Conservation (phyloP, 1,140 invertebrate genomes). For the Sogatella furcifera region DNA sequence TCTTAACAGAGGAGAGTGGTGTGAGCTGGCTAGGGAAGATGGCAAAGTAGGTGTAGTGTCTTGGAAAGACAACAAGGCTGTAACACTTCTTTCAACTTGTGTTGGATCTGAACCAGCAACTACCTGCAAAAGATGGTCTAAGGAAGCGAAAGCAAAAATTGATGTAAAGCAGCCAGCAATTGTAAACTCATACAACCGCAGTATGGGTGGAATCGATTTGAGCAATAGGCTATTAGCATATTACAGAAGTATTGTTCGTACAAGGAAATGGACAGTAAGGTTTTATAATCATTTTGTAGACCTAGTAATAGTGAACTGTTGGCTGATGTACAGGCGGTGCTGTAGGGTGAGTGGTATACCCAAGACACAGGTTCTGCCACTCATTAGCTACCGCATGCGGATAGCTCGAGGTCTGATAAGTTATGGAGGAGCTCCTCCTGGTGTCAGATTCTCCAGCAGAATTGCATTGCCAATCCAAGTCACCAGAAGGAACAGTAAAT, state of each 20-base stretch:
- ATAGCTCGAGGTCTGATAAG: too few species aligned
- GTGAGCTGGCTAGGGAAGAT: background rate
- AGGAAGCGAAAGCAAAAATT: conserved; percentile 23
- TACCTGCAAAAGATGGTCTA: conserved; percentile 24
- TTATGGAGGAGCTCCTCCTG: too few species aligned
- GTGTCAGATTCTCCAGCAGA: too few species aligned
- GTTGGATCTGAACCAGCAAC: conserved; percentile 4
- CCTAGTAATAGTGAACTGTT: conserved; percentile 24
- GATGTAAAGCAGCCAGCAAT: conserved; percentile 21
- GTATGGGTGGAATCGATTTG: conserved; percentile 29
- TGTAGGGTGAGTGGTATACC: background rate
- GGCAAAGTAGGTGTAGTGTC: background rate
- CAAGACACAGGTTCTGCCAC: too few species aligned
- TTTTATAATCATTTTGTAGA: conserved; percentile 25
- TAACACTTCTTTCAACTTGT: conserved; percentile 10
- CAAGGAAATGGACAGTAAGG: conserved; percentile 26
- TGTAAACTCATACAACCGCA: conserved; percentile 26
- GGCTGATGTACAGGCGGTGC: conserved; percentile 16
- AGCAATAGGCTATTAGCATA: conserved; percentile 21
- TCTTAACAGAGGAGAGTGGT: background rate
- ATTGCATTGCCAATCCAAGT: too few species aligned
- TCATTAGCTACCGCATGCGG: too few species aligned
- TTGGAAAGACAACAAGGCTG: conserved; percentile 5
- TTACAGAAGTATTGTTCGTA: conserved; percentile 25
- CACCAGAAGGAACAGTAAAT: too few species aligned